Evolutionary conservation across 2,113 vertebrate genomes (phyloP).

Genomic region (Callipepla californica): DNA sequence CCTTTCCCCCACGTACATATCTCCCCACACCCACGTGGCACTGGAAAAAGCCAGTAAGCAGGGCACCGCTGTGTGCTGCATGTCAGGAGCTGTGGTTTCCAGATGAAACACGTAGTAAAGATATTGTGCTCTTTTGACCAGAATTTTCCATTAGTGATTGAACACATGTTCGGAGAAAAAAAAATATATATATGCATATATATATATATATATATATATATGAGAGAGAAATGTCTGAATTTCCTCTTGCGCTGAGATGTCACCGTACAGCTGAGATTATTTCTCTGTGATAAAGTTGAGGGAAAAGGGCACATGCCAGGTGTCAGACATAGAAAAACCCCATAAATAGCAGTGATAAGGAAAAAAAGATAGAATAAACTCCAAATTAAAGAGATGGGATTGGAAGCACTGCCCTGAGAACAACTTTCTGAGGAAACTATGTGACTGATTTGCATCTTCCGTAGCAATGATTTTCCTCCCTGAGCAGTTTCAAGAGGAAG

Average conservation of each 20-base stretch:
- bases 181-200: no score
- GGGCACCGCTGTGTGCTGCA: neutral
- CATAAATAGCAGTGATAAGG: neutral
- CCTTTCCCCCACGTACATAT: neutral
- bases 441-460: neutral
- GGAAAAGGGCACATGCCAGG: neutral
- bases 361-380: neutral
- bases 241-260: neutral
- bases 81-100: constrained; percentile 7
- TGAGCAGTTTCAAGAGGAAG: neutral
- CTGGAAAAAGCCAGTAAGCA: constrained; percentile 53
- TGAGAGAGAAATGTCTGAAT: neutral
- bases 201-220: no score
- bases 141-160: constrained; percentile 47
- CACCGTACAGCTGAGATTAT: neutral
- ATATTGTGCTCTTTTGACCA: constrained; percentile 25
- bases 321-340: neutral
- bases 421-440: neutral
- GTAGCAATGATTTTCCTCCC: neutral
- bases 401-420: neutral
- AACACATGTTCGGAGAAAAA: neutral
- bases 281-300: neutral
- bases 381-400: neutral
- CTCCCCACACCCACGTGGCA: neutral
- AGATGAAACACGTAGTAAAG: constrained; percentile 10